phyloP scores from a whole-genome alignment of 2,113 vertebrate genomes.

The Henicopernis longicauda region DNA sequence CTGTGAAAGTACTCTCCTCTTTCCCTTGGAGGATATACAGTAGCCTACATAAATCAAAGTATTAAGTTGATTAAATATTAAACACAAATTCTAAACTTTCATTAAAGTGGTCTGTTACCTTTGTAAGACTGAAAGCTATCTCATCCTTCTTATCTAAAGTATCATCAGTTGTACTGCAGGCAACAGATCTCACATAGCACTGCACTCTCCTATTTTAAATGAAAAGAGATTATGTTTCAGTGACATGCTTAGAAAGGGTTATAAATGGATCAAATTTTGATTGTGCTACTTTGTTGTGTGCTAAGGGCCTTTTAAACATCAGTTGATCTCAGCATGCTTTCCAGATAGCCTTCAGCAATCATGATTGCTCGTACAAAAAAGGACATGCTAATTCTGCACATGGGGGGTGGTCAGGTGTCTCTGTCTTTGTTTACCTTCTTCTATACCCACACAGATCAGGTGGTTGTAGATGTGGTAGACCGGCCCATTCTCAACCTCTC shows the following conservation, averaged over 20 bases:
- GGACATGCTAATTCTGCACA: neutral
- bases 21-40: neutral
- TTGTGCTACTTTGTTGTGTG: neutral
- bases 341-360: neutral
- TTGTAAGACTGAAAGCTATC: slow-evolving; percentile 26
- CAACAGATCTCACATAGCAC: neutral
- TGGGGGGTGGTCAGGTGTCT: neutral
- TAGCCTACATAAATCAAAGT: slow-evolving; percentile 47
- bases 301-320: neutral
- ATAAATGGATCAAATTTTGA: slow-evolving; percentile 9
- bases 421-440: neutral
- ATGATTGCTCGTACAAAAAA: neutral
- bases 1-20: neutral
- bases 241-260: neutral
- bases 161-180: neutral
- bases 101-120: slow-evolving; percentile 19
- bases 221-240: neutral
- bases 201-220: neutral
- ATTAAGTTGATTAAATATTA: slow-evolving; percentile 54
- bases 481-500: neutral
- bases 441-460: neutral
- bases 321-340: neutral
- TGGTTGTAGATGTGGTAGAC: neutral
- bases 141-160: slow-evolving; percentile 8
- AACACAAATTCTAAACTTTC: slow-evolving; percentile 19